These are phyloP conservation scores for Sorex maritimensis DNA, from an alignment of 2,797 vertebrate genomes.

Conservation along the genomic window DNA sequence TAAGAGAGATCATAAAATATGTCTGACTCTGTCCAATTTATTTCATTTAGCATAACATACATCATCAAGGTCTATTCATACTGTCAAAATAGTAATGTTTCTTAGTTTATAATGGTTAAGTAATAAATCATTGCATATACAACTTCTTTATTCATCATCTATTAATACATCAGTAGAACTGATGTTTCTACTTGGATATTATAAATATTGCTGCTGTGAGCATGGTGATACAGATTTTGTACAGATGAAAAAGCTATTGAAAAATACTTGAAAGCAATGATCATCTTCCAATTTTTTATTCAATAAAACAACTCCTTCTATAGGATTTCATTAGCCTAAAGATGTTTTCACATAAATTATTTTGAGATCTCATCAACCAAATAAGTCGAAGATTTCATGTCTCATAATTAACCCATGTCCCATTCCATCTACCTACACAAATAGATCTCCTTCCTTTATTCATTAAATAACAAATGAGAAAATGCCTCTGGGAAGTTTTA, in stretches of 20 bases:
- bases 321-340: background rate
- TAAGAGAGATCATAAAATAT: background rate
- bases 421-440: background rate
- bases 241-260: background rate
- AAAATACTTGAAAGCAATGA: background rate
- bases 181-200: background rate
- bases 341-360: conserved; percentile 1
- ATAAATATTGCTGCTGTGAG: background rate
- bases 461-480: background rate
- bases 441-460: background rate
- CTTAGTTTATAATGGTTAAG: background rate
- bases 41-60: background rate
- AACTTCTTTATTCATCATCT: background rate
- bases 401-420: background rate
- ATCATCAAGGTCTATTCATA: background rate
- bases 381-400: background rate
- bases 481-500: background rate
- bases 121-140: background rate
- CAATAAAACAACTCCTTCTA: background rate
- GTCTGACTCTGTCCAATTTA: background rate
- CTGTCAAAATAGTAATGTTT: background rate
- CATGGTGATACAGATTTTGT: background rate
- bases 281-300: background rate
- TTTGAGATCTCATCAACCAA: background rate
- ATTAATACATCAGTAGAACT: background rate